phyloP scores from a whole-genome alignment of 2,797 vertebrate genomes.

The Neosilurus mollespiculum region DNA sequence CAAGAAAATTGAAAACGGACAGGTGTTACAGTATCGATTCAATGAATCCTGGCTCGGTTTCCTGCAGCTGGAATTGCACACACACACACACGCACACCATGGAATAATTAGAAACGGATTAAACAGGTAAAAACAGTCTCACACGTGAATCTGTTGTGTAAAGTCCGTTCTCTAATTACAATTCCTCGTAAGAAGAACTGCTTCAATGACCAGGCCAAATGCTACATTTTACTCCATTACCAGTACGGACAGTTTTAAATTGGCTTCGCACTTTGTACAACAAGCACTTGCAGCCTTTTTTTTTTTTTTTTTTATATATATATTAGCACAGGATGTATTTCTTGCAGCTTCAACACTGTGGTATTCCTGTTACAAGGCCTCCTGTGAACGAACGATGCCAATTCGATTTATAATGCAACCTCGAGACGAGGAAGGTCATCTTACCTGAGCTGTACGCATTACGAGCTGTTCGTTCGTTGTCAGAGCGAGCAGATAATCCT shows the following conservation, averaged over 20 bases:
- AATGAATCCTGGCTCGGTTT: not conserved
- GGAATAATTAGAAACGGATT: not conserved
- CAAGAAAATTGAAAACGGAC: not conserved
- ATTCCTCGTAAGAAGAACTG: not conserved
- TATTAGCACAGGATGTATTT: not conserved
- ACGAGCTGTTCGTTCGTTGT: slow-evolving; percentile 92
- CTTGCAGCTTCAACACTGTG: too few species aligned
- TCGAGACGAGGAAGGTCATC: not conserved
- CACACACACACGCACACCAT: not conserved
- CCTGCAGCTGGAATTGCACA: not conserved
- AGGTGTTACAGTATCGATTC: not conserved
- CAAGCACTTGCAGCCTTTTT: too few species aligned
- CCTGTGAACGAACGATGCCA: not conserved
- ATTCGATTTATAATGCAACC: not conserved
- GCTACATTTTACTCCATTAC: not conserved
- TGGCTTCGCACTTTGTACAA: not conserved
- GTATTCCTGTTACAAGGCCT: not conserved
- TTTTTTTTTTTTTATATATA: not conserved
- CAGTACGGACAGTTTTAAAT: not conserved
- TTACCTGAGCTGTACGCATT: slow-evolving; percentile 88
- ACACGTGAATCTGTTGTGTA: not conserved
- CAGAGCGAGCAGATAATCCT: slow-evolving; percentile 92
- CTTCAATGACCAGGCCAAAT: too few species aligned
- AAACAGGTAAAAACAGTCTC: not conserved
- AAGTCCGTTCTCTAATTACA: not conserved